Base-by-base conservation (phyloP, 92 coral and sea anemone genomes). In the Paramuricea clavata region DNA sequence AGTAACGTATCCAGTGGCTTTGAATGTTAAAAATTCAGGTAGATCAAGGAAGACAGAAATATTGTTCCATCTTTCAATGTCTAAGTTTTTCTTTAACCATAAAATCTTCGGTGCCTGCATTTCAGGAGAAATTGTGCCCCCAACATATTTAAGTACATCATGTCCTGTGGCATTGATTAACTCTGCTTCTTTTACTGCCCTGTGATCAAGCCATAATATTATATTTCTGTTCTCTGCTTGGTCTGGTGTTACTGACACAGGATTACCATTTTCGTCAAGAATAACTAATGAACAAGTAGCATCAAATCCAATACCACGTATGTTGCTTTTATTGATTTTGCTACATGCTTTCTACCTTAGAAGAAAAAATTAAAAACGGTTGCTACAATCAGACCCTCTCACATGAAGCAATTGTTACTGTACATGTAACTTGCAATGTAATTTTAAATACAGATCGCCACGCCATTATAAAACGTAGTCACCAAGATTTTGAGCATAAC, bases 221-320 rank as follows among this genome's bases (percentile, higher is more conserved):
- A 96, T 64, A 67, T 96, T 93, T 77, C 97, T 85, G 1, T 83
- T 78, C 19, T 85, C 43, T 31, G 92, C 93, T 64, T 83, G 82
- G 31, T 94, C 62, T 60, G 87, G 93, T 52, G 96, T 94, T 31
- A 86, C 89, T 31, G 99, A 87, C 11, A 91, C 89, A 16, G 93
- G 93, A 3, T 71, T 56, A 39, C 95, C 98, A 22, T 87, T 59
- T n/a, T 88, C 50, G 61, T 89, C 89, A 62, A 96, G 56, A 76
- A 89, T 91, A 65, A 94, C 99, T 83, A 96, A 85, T 13, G 99
- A 96, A 50, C 99, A 96, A 17, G 99, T 96, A 0, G 94, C 99
- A 91, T 96, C 99, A 93, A 94, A 96, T 8, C 98, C 99, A 75
- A 96, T 91, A 12, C 99, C 99, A 59, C 60, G 91, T 23, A 96